Evolutionary conservation across 2,113 vertebrate genomes (phyloP).

Genomic region (Progne subis): DNA sequence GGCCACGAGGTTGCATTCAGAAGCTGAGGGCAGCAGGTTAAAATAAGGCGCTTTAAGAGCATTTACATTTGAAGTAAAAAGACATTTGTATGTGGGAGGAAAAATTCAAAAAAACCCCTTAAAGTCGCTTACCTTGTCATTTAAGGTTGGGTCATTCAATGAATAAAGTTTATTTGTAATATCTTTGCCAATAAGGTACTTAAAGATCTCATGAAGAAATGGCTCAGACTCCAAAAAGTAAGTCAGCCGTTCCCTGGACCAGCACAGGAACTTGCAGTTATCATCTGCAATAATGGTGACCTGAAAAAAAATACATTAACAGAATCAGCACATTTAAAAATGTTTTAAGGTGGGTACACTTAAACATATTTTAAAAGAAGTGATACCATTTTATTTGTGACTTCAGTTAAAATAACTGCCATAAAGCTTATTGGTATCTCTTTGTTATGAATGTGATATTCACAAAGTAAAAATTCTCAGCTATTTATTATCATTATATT

Average conservation of each 20-base stretch:
- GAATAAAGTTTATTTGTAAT: slow-evolving; percentile 99
- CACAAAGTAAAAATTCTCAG: background rate
- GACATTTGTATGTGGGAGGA: background rate
- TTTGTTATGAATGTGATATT: background rate
- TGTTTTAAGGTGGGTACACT: background rate
- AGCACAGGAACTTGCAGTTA: slow-evolving; percentile 93
- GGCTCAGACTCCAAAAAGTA: slow-evolving; percentile 95
- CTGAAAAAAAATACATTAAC: slow-evolving; percentile 64
- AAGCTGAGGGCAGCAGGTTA: background rate
- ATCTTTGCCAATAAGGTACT: slow-evolving; percentile 96
- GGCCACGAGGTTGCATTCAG: background rate
- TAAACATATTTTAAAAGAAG: background rate
- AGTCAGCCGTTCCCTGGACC: slow-evolving; percentile 94
- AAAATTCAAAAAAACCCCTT: background rate
- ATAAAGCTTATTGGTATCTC: background rate
- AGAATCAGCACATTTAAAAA: background rate
- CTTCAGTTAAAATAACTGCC: background rate
- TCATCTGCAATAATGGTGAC: slow-evolving; percentile 95
- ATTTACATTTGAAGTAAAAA: background rate
- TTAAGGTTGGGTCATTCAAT: slow-evolving; percentile 94
- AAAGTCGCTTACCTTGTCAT: slow-evolving; percentile 85
- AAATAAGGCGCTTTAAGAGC: background rate
- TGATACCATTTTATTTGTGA: background rate
- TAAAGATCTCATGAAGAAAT: slow-evolving; percentile 95
- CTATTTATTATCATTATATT: background rate